These are phyloP conservation scores for Melieria omissa DNA, from an alignment of 2,888 invertebrate genomes.

Conservation along the genomic window DNA sequence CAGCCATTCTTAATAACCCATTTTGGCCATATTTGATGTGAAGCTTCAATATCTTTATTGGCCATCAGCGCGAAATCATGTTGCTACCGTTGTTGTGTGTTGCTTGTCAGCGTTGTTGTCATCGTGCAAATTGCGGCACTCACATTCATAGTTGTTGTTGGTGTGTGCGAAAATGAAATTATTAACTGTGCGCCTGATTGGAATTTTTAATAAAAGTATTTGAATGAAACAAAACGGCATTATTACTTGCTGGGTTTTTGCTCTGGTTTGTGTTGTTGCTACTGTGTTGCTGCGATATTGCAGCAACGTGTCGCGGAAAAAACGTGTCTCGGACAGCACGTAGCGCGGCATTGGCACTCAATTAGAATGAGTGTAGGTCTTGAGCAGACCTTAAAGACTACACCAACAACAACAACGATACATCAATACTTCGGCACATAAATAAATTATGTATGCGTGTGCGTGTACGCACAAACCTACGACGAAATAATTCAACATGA, in stretches of 20 bases:
- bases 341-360: background rate
- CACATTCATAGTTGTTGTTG: background rate
- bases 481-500: conserved; percentile 54
- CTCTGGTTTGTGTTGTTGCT: background rate
- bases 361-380: conserved; percentile 15
- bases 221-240: conserved; percentile 19
- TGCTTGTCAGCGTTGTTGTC: too few species aligned
- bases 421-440: conserved; percentile 34
- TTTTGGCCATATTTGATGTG: conserved; percentile 56
- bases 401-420: too few species aligned
- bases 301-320: background rate
- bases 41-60: conserved; percentile 60
- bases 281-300: background rate
- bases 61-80: conserved; percentile 50
- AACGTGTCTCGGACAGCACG: background rate
- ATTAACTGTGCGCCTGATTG: conserved; percentile 56
- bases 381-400: too few species aligned
- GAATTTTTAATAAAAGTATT: conserved; percentile 50
- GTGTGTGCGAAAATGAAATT: conserved; percentile 52
- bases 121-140: too few species aligned
- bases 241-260: conserved; percentile 11
- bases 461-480: conserved; percentile 36
- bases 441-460: conserved; percentile 55
- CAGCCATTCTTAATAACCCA: conserved; percentile 44
- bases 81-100: too few species aligned